These are phyloP conservation scores for Macrosiphum euphorbiae DNA, from an alignment of 2,888 invertebrate genomes.

Conservation along the genomic window DNA sequence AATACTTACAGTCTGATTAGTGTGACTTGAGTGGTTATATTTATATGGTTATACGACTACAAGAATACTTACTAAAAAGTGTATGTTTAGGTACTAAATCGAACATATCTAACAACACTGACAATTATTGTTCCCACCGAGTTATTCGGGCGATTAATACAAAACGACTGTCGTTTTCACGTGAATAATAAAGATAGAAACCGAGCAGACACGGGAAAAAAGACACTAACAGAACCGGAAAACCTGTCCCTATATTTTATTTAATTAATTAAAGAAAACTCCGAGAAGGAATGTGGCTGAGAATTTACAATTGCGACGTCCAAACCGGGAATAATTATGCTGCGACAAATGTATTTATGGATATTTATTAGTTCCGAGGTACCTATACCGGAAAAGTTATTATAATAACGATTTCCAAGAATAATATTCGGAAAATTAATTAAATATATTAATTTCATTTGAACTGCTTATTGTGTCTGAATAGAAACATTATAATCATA, in stretches of 20 bases:
- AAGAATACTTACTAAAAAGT: background rate
- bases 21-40: background rate
- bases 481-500: background rate
- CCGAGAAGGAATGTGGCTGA: background rate
- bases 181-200: constrained; percentile 24
- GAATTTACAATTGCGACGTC: constrained; percentile 22
- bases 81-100: too few relatives aligned
- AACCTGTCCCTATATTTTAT: constrained; percentile 19
- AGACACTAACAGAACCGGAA: background rate
- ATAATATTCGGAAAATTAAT: background rate
- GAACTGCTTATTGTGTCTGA: background rate
- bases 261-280: constrained; percentile 49
- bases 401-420: background rate
- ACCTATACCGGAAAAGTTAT: background rate
- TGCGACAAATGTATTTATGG: background rate
- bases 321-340: background rate
- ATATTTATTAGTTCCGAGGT: background rate
- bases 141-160: constrained; percentile 1
- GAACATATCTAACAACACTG: background rate
- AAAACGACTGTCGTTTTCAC: background rate
- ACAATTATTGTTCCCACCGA: background rate
- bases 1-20: background rate
- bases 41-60: background rate
- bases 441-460: background rate
- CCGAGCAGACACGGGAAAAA: background rate